phyloP scores from a whole-genome alignment of 2,888 invertebrate genomes.

The Bhutanitis thaidina region DNA sequence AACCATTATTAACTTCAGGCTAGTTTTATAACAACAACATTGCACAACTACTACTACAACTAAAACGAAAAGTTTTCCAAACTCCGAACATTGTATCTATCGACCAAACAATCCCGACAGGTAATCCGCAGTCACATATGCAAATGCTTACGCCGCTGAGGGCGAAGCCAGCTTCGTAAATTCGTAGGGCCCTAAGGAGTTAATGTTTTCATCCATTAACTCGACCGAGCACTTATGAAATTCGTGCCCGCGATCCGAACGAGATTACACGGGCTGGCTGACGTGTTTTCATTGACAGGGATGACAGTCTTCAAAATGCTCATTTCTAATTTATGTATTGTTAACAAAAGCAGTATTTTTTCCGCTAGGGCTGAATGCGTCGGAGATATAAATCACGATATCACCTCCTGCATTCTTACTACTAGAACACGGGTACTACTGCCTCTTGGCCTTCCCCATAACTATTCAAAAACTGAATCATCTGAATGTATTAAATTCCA shows the following conservation, averaged over 20 bases:
- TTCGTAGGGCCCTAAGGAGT: slow-evolving; percentile 53
- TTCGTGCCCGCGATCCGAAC: slow-evolving; percentile 72
- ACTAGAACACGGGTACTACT: too few species aligned
- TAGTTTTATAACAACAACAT: too few species aligned
- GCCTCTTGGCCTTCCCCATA: too few species aligned
- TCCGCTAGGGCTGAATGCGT: too few species aligned
- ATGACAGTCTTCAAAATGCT: not conserved
- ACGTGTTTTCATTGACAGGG: slow-evolving; percentile 48
- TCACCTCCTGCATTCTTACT: too few species aligned
- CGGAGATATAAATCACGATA: too few species aligned
- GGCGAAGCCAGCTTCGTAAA: slow-evolving; percentile 35
- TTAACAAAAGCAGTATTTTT: too few species aligned
- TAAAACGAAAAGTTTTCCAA: not conserved
- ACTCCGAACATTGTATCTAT: not conserved
- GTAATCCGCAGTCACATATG: slow-evolving; percentile 46
- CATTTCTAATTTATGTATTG: not conserved
- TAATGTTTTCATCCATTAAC: slow-evolving; percentile 76
- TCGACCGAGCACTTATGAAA: slow-evolving; percentile 72
- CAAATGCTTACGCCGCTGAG: slow-evolving; percentile 42
- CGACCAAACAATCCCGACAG: slow-evolving; percentile 7
- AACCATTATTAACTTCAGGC: too few species aligned
- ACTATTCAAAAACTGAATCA: too few species aligned
- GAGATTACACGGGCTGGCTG: slow-evolving; percentile 66
- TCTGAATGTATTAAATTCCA: too few species aligned
- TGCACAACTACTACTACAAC: not conserved